Evolutionary conservation across 2,797 vertebrate genomes (phyloP).

Genomic region (Melanotaenia pygmaea): DNA sequence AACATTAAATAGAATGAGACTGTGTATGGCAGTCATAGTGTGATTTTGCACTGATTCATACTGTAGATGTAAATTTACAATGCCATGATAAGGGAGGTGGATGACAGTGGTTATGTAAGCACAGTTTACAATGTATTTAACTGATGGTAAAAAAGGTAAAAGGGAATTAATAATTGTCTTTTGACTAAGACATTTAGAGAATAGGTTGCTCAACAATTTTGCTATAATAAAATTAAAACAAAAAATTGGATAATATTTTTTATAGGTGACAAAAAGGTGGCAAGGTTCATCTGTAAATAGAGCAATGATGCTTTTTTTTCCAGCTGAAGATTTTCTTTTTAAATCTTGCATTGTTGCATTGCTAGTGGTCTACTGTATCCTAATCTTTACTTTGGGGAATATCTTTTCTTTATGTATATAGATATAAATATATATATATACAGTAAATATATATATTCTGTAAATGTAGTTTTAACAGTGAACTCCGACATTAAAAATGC

Average conservation of each 20-base stretch:
- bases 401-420: slow-evolving; percentile 81
- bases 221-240: slow-evolving; percentile 81
- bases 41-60: slow-evolving; percentile 51
- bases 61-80: slow-evolving; percentile 48
- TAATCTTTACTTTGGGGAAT: slow-evolving; percentile 76
- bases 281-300: slow-evolving; percentile 95
- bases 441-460: slow-evolving; percentile 75
- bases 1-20: slow-evolving; percentile 38
- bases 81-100: slow-evolving; percentile 37
- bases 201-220: slow-evolving; percentile 71
- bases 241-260: slow-evolving; percentile 93
- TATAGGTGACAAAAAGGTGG: slow-evolving; percentile 93
- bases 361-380: slow-evolving; percentile 85
- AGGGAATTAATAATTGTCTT: slow-evolving; percentile 61
- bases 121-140: slow-evolving; percentile 77
- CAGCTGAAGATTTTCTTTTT: slow-evolving; percentile 59
- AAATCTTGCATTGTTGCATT: slow-evolving; percentile 70
- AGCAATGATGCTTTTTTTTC: slow-evolving; percentile 65
- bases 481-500: slow-evolving; percentile 83
- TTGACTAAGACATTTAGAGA: slow-evolving; percentile 61
- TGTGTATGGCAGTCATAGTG: slow-evolving; percentile 38
- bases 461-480: slow-evolving; percentile 85
- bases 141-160: slow-evolving; percentile 61
- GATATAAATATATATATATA: slow-evolving; percentile 64
- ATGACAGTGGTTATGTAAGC: slow-evolving; percentile 76